These are phyloP conservation scores for Spodoptera picta DNA, from an alignment of 2,888 invertebrate species.

Conservation along the genomic window DNA sequence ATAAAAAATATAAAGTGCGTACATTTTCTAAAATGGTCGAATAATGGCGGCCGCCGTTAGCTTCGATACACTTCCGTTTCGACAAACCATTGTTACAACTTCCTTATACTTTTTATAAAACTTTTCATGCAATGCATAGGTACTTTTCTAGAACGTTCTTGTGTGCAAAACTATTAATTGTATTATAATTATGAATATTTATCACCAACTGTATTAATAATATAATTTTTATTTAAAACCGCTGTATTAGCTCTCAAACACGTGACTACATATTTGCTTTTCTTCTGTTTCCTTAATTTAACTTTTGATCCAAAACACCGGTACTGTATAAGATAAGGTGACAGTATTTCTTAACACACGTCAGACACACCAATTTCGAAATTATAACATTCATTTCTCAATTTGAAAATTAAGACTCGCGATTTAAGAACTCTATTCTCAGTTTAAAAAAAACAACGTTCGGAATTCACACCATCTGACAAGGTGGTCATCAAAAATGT, in stretches of 20 bases:
- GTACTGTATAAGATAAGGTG: no score
- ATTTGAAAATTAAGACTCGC: no score
- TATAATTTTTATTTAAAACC: conserved; percentile 26
- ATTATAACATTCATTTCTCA: no score
- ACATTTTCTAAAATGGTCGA: conserved; percentile 63
- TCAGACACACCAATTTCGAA: no score
- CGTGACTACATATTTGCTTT: conserved; percentile 16
- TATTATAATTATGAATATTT: conserved; percentile 38
- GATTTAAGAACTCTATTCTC: no score
- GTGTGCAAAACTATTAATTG: conserved; percentile 11
- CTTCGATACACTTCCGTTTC: conserved; percentile 68
- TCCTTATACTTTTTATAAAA: conserved; percentile 67
- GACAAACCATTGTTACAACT: conserved; percentile 67
- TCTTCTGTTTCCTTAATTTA: no score
- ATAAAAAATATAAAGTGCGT: conserved; percentile 36
- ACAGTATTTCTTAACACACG: no score
- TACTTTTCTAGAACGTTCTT: conserved; percentile 7
- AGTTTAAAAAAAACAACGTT: conserved; percentile 5
- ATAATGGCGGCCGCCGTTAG: conserved; percentile 67
- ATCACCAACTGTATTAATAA: conserved; percentile 13
- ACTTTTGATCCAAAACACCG: no score
- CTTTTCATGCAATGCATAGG: conserved; percentile 23
- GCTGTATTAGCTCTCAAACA: conserved; percentile 29
- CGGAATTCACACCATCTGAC: conserved; percentile 8
- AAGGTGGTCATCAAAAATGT: conserved; percentile 8